phyloP scores from a whole-genome alignment of 2,113 vertebrate species.

The Platichthys flesus region DNA sequence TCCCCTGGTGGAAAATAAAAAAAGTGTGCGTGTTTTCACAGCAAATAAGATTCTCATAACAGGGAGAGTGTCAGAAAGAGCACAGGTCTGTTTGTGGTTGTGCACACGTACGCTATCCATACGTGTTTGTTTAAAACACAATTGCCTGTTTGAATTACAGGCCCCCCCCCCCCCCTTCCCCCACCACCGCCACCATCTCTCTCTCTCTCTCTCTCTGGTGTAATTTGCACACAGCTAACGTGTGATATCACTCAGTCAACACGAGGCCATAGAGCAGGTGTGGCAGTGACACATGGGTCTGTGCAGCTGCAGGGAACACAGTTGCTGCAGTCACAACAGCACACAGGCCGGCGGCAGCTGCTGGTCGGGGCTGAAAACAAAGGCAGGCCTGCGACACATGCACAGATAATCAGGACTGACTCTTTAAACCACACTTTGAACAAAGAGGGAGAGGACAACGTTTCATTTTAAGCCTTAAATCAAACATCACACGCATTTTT shows the following conservation, averaged over 20 bases:
- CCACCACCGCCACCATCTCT: too few species aligned
- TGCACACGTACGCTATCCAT: background rate
- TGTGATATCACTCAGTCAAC: constrained; percentile 64
- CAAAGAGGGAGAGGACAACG: background rate
- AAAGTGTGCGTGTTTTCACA: constrained; percentile 25
- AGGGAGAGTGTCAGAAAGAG: constrained; percentile 13
- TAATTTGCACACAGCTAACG: constrained; percentile 50
- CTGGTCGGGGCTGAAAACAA: constrained; percentile 39
- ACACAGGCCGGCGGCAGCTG: constrained; percentile 49
- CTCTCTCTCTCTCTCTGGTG: background rate
- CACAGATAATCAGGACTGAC: constrained; percentile 7
- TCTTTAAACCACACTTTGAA: background rate
- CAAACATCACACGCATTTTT: background rate
- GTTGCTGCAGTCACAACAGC: constrained; percentile 69
- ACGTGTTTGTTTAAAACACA: constrained; percentile 10
- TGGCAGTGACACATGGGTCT: constrained; percentile 56
- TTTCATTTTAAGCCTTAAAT: background rate
- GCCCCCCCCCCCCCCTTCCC: background rate
- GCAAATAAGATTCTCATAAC: constrained; percentile 39
- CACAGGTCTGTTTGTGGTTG: background rate
- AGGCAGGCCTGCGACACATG: constrained; percentile 12
- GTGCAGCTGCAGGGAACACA: constrained; percentile 70
- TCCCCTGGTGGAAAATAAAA: background rate
- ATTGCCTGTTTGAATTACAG: constrained; percentile 25
- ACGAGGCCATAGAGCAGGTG: constrained; percentile 68